Evolutionary conservation across 2,888 invertebrate species (phyloP).

Genomic region (Chaetogeoica ovagalla): DNA sequence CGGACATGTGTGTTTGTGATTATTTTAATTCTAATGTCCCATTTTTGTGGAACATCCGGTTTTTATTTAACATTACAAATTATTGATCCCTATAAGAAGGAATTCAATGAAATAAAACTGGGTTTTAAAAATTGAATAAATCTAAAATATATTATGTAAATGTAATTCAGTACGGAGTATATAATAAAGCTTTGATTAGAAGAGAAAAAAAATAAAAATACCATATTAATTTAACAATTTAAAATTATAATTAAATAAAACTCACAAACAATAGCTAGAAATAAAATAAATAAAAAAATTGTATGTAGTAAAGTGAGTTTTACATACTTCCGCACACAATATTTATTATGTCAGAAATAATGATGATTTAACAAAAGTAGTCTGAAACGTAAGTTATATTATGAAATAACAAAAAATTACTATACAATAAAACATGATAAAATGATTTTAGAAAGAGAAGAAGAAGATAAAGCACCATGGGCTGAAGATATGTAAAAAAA

Average conservation of each 20-base stretch:
- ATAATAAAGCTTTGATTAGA: conserved; percentile 52
- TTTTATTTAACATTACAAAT: conserved; percentile 27
- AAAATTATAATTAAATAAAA: conserved; percentile 50
- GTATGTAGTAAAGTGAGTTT: conserved; percentile 15
- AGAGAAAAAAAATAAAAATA: conserved; percentile 49
- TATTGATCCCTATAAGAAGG: conserved; percentile 12
- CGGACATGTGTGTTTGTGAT: conserved; percentile 34
- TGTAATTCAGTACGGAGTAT: conserved; percentile 49
- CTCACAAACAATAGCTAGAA: conserved; percentile 51
- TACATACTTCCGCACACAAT: conserved; percentile 20
- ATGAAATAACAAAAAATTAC: conserved; percentile 40
- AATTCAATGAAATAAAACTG: conserved; percentile 30
- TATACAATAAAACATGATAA: conserved; percentile 30
- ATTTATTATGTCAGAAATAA: conserved; percentile 49
- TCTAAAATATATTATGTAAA: conserved; percentile 51
- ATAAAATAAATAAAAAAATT: conserved; percentile 44
- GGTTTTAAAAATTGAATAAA: conserved; percentile 49
- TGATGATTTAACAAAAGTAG: conserved; percentile 32
- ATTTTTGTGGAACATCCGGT: conserved; percentile 21
- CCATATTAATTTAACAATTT: conserved; percentile 50
- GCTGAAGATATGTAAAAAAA: conserved; percentile 45
- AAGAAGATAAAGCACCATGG: conserved; percentile 48
- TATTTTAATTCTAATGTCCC: conserved; percentile 41
- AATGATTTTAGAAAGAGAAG: conserved; percentile 45
- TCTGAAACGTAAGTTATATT: conserved; percentile 28